Percentiles rank a stretch among this genome's conserved stretches.
Evolutionary conservation across 2,797 vertebrate genomes (phyloP).

Genomic region (Botia kubotai): DNA sequence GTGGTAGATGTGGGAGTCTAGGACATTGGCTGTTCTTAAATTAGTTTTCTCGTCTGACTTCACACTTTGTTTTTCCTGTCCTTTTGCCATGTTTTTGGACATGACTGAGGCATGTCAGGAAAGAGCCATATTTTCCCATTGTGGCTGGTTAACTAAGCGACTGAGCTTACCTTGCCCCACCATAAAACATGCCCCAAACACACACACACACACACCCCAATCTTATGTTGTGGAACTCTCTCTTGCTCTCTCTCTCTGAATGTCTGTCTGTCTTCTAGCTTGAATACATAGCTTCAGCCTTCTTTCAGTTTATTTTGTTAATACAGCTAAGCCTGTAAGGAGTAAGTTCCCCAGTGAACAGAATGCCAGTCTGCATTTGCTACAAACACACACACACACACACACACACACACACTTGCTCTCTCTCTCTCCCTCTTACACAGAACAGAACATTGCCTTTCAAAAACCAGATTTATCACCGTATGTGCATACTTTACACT

Average conservation of each 20-base stretch:
- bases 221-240: conserved; percentile 1
- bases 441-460: not conserved
- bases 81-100: conserved; percentile 14
- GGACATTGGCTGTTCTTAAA: conserved; percentile 23
- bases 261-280: not conserved
- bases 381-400: not conserved
- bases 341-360: conserved; percentile 16
- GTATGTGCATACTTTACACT: not conserved
- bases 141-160: conserved; percentile 12
- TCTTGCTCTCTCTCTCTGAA: not conserved
- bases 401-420: not conserved
- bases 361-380: conserved; percentile 21
- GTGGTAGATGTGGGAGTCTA: not conserved
- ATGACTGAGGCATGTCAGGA: conserved; percentile 40
- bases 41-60: not conserved
- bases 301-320: conserved; percentile 46
- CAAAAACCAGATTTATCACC: conserved; percentile 17
- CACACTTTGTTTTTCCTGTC: conserved; percentile 18
- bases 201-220: conserved; percentile 17
- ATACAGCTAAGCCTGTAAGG: conserved; percentile 27
- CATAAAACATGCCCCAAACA: not conserved
- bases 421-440: not conserved
- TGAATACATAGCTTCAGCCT: too few species aligned
- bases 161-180: conserved; percentile 17
- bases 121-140: conserved; percentile 44